Conservation (phyloP, 2,888 invertebrate species). For the Nemoura dubitans region DNA sequence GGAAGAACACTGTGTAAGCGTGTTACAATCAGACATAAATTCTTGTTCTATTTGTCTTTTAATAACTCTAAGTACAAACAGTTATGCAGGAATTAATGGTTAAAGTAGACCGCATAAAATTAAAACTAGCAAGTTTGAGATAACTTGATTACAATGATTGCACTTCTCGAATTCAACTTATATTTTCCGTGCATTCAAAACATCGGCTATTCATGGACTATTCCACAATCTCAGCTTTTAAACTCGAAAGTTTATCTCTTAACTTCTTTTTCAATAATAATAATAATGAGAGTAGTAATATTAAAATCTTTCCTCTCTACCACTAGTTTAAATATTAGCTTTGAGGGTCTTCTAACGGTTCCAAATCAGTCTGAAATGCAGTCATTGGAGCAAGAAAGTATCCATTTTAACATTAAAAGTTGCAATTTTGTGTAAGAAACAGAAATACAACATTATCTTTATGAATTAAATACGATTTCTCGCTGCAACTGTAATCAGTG, state of each 20-base stretch:
- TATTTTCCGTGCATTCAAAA: not conserved
- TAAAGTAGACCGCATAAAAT: slow-evolving; percentile 7
- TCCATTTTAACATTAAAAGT: no score
- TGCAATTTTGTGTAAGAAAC: no score
- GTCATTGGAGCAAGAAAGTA: no score
- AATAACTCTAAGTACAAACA: not conserved
- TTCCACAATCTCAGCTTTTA: not conserved
- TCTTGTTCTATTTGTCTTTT: not conserved
- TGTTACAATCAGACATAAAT: not conserved
- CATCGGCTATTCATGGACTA: not conserved
- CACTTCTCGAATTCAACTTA: not conserved
- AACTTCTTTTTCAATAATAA: not conserved
- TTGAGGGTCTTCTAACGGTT: not conserved
- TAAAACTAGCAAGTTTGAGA: slow-evolving; percentile 12
- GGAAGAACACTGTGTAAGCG: not conserved
- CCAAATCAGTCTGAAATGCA: no score
- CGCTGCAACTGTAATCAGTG: no score
- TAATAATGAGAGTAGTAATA: not conserved
- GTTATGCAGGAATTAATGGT: not conserved
- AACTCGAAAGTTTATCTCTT: not conserved
- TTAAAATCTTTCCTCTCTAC: not conserved
- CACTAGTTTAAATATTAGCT: not conserved
- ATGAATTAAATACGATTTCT: no score
- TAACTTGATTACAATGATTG: slow-evolving; percentile 2
- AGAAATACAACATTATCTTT: no score